Evolutionary conservation across 2,113 vertebrate species (phyloP).

Genomic region (Pao palembangensis): DNA sequence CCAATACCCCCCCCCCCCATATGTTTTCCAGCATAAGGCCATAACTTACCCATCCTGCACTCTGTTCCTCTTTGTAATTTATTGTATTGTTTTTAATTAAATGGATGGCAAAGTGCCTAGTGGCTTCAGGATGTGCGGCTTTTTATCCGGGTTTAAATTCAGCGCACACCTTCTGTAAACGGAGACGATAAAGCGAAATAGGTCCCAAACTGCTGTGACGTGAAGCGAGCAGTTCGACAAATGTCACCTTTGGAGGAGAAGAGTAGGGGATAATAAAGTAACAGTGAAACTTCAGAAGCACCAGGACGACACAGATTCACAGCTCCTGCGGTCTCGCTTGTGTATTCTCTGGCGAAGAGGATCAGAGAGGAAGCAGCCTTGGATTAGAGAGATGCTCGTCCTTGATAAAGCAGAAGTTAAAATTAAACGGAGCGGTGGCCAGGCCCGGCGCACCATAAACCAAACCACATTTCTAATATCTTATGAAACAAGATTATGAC

Average conservation of each 20-base stretch:
- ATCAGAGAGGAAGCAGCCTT: conserved; percentile 41
- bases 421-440: conserved; percentile 36
- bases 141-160: conserved; percentile 64
- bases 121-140: conserved; percentile 61
- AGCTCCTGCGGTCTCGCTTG: conserved; percentile 8
- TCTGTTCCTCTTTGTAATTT: conserved; percentile 59
- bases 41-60: conserved; percentile 66
- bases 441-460: conserved; percentile 1
- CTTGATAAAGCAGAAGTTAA: conserved; percentile 34
- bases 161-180: conserved; percentile 51
- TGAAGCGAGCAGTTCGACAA: conserved; percentile 55
- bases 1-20: conserved; percentile 7
- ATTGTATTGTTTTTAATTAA: conserved; percentile 77
- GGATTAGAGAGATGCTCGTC: conserved; percentile 47
- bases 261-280: conserved; percentile 25
- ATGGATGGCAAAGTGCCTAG: conserved; percentile 68
- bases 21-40: conserved; percentile 55
- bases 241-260: conserved; percentile 49
- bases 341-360: conserved; percentile 31
- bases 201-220: conserved; percentile 49
- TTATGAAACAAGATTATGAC: conserved; percentile 20
- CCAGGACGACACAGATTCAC: conserved; percentile 12
- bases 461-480: not conserved
- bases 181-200: conserved; percentile 47
- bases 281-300: conserved; percentile 27